Conservation (phyloP, 92 coral and sea anemone genomes). For the Porites divaricata region DNA sequence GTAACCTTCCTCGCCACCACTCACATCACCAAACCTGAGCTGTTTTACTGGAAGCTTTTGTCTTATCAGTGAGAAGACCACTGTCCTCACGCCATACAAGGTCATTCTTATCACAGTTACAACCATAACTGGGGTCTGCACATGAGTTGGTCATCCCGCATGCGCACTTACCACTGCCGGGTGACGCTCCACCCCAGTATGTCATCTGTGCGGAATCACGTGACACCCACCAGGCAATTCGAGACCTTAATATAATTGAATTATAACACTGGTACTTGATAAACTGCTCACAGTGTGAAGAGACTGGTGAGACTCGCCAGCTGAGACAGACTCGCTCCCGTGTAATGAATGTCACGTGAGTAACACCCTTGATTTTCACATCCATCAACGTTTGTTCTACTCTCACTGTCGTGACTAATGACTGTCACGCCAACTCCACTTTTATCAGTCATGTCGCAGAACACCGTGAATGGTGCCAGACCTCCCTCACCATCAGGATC, state of each 20-base stretch:
- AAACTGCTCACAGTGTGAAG: constrained; percentile 59
- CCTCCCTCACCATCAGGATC: constrained; percentile 63
- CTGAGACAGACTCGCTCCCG: constrained; percentile 50
- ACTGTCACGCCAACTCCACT: constrained; percentile 56
- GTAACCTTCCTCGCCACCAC: constrained; percentile 40
- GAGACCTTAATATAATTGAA: neutral
- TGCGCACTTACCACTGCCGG: constrained; percentile 46
- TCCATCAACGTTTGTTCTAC: constrained; percentile 28
- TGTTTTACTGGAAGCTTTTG: constrained; percentile 41
- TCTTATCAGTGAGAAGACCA: constrained; percentile 38
- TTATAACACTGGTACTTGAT: constrained; percentile 54
- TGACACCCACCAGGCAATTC: constrained; percentile 28
- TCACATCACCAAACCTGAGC: constrained; percentile 29
- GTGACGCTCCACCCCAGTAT: constrained; percentile 29
- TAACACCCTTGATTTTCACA: neutral
- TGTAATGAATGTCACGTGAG: constrained; percentile 42
- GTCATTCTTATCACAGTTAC: constrained; percentile 61
- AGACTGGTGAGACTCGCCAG: constrained; percentile 54
- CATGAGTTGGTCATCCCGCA: constrained; percentile 60
- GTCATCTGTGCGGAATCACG: neutral
- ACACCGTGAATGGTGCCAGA: constrained; percentile 44
- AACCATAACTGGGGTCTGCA: constrained; percentile 16
- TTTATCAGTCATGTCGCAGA: constrained; percentile 28
- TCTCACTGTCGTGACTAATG: constrained; percentile 71
- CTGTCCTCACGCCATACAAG: constrained; percentile 27